Conservation (phyloP, 2,797 vertebrate genomes). For the Premnoplex brunnescens region DNA sequence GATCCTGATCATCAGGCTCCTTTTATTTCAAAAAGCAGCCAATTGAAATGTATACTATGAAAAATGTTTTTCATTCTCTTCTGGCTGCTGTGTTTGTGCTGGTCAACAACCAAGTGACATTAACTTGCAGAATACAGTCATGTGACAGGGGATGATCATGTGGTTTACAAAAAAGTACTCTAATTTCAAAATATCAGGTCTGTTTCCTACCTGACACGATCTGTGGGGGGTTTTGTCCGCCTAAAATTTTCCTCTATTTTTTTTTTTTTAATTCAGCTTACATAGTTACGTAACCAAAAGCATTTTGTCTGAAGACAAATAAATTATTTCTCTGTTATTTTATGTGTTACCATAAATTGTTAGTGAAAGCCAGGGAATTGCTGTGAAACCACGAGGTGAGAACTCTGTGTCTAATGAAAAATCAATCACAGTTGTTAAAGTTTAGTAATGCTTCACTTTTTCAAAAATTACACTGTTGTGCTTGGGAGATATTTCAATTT, state of each 20-base stretch:
- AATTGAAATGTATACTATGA: not conserved
- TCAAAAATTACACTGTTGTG: not conserved
- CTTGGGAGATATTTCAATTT: not conserved
- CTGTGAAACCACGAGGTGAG: not conserved
- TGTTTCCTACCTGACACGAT: not conserved
- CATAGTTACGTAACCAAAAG: not conserved
- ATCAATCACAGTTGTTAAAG: not conserved
- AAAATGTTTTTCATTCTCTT: not conserved
- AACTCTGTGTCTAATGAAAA: not conserved
- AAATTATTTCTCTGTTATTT: not conserved
- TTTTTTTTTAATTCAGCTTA: not conserved
- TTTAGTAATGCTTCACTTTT: not conserved
- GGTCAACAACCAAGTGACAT: not conserved
- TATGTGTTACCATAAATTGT: not conserved
- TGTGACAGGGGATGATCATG: not conserved
- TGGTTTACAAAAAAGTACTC: not conserved
- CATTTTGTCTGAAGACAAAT: not conserved
- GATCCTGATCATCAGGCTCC: accelerated
- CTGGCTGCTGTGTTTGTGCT: not conserved
- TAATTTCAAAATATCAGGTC: not conserved
- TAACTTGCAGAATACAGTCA: not conserved
- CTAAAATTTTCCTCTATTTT: not conserved
- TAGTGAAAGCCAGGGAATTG: not conserved
- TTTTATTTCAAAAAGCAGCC: not conserved
- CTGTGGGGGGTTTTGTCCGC: not conserved